Evolutionary conservation across 2,797 vertebrate species (phyloP), one percentile per base, ranked within the genome.

Genomic region (Clamator glandarius): DNA sequence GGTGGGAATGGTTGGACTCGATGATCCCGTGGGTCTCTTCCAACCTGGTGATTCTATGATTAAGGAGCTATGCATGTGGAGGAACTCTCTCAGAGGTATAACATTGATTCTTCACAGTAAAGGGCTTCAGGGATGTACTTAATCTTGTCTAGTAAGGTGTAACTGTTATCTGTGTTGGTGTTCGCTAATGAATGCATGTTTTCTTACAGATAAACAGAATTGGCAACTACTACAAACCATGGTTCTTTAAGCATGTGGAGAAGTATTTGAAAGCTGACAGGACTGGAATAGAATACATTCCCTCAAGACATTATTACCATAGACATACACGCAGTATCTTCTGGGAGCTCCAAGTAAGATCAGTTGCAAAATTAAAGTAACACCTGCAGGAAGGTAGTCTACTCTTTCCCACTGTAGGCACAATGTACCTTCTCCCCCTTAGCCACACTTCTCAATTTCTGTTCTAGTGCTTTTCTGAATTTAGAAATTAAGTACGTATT

Each of bases 261-360:
- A 97, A 98, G 36, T 99, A 98, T 97, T 97, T 99, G 96, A 98
- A 96, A 90, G 94, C 90, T 18, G 97, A 98, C 93, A 76, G 16
- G 15, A 92, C 91, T 21, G 98, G 98, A 69, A 97, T 98, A 19
- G 99, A 99, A 63, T 99, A 99, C 96, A 98, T 99, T 93, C 99
- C 99, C 54, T 96, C 99, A 69, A 98, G 99, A 62, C 99, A 99
- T 35, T 99, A 99, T 94, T 99, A 99, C 93, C 99, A 99, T 96
- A 98, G 99, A 79, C 99, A 99, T 95, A 99, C 99, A 6, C 98
- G 98, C 91, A 99, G 99, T 96, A 99, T 99, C 98, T 99, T 99
- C 98, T 99, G 99, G 99, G 99, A 99, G 95, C 98, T 99, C 52
- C 99, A 99, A 97, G 99, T 99, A 97, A 97, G 95, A 75, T 25